These are phyloP conservation scores for Acropora yongei DNA, from an alignment of 64 coral and sea anemone species.

Conservation along the genomic window DNA sequence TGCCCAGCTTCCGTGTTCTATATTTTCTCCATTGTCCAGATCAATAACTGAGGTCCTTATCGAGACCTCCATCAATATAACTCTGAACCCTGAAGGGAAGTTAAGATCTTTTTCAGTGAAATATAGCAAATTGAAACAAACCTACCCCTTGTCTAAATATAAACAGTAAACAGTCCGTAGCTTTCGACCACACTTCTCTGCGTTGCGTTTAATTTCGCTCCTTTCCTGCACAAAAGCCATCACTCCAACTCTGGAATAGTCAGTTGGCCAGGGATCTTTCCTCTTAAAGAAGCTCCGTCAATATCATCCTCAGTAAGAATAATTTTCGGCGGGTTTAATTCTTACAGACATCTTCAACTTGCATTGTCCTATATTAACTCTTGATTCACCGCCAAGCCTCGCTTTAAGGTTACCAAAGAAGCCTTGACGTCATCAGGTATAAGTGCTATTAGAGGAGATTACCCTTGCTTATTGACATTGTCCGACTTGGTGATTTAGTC, in stretches of 20 bases:
- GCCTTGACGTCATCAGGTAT: too few relatives aligned
- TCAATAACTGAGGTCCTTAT: not conserved
- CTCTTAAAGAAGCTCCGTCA: conserved; percentile 5
- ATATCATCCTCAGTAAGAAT: not conserved
- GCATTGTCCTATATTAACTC: too few relatives aligned
- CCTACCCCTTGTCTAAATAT: too few relatives aligned
- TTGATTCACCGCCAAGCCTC: too few relatives aligned
- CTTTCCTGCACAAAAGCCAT: conserved; percentile 37
- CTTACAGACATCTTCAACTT: too few relatives aligned
- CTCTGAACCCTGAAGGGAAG: conserved; percentile 28
- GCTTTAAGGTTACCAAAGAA: too few relatives aligned
- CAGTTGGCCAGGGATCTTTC: not conserved
- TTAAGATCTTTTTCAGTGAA: too few relatives aligned
- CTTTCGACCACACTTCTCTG: conserved; percentile 13
- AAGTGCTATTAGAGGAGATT: too few relatives aligned
- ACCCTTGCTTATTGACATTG: too few relatives aligned
- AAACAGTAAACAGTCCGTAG: not conserved
- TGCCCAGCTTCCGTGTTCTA: not conserved
- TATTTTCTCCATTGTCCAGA: not conserved
- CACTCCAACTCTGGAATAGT: conserved; percentile 29
- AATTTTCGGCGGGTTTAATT: too few relatives aligned
- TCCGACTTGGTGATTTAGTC: too few relatives aligned
- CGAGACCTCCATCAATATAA: conserved; percentile 32
- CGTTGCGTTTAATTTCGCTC: conserved; percentile 20
- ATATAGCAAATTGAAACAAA: too few relatives aligned